Percentiles rank a stretch among this genome's conserved stretches.
Conservation (phyloP, 2,113 vertebrate species). For the Lampris megalopsis region DNA sequence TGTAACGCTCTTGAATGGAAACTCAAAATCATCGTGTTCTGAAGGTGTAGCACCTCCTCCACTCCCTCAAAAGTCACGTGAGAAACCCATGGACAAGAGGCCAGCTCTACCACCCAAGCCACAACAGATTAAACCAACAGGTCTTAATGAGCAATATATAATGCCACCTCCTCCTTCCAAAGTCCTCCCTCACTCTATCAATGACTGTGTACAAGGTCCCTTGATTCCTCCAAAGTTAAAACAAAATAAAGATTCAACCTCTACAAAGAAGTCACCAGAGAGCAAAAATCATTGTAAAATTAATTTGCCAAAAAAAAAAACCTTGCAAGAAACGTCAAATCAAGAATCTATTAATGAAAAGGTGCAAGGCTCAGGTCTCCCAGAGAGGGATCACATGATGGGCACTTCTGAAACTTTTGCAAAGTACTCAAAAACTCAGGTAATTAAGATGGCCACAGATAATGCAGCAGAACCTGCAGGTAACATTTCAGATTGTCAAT, state of each 20-base stretch:
- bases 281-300: constrained; percentile 18
- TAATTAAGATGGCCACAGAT: constrained; percentile 26
- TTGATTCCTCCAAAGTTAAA: constrained; percentile 53
- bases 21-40: constrained; percentile 46
- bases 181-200: constrained; percentile 71
- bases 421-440: constrained; percentile 19
- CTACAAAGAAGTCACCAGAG: constrained; percentile 42
- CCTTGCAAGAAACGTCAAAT: constrained; percentile 9
- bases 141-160: constrained; percentile 53
- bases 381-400: background rate
- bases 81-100: constrained; percentile 70
- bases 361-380: background rate
- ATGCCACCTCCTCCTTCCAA: constrained; percentile 61
- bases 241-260: constrained; percentile 34
- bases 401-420: constrained; percentile 25
- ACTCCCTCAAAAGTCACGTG: constrained; percentile 60
- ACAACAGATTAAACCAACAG: constrained; percentile 60
- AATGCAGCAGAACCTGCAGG: constrained; percentile 13
- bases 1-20: constrained; percentile 59
- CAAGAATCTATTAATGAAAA: background rate
- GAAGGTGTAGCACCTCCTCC: constrained; percentile 55
- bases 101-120: constrained; percentile 78
- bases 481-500: constrained; percentile 25
- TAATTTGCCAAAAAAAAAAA: constrained; percentile 13
- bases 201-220: constrained; percentile 25